These are phyloP conservation scores for Philopotamus ludificatus DNA, from an alignment of 1,140 invertebrate genomes.

Conservation along the genomic window DNA sequence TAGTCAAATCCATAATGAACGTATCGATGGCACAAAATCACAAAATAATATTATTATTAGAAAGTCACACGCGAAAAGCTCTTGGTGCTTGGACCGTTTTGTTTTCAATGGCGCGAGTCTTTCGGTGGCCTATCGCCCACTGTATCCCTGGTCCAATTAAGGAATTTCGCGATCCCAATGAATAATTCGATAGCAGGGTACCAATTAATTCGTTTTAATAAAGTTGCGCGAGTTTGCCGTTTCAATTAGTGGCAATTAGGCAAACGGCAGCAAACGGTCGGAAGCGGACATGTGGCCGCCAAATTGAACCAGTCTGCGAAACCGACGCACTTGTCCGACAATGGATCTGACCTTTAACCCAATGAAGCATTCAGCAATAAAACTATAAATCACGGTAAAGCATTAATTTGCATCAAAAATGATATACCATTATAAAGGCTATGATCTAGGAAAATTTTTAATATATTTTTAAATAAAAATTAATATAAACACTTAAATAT, in stretches of 20 bases:
- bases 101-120: too few species aligned
- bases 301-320: background rate
- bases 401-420: too few species aligned
- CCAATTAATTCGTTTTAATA: constrained; percentile 1
- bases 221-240: background rate
- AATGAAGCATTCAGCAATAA: too few species aligned
- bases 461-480: too few species aligned
- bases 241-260: constrained; percentile 10
- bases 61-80: background rate
- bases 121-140: too few species aligned
- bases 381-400: too few species aligned
- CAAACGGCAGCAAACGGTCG: background rate
- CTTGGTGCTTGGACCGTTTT: too few species aligned
- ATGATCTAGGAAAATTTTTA: too few species aligned
- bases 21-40: background rate
- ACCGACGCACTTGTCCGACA: too few species aligned
- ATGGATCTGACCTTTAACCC: too few species aligned
- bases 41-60: background rate
- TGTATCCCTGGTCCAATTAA: background rate
- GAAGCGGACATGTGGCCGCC: background rate
- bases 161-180: constrained; percentile 1
- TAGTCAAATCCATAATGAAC: background rate
- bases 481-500: too few species aligned
- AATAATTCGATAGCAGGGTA: background rate
- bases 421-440: too few species aligned